Evolutionary conservation across 2,113 vertebrate species (phyloP), one percentile per base, ranked within the genome.

Genomic region (Austrofundulus limnaeus): DNA sequence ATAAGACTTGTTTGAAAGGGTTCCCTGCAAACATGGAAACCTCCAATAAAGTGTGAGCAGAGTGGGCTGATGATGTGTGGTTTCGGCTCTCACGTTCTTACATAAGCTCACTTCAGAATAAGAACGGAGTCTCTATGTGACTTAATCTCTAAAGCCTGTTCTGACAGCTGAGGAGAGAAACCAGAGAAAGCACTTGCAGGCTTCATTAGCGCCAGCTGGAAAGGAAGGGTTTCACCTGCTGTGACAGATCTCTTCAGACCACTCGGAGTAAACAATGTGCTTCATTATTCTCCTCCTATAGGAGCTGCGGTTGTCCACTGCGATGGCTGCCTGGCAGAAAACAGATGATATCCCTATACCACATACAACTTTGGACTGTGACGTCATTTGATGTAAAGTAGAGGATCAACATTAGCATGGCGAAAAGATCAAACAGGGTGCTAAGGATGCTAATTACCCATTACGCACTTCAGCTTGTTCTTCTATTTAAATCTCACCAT

Each of bases 131-230:
- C 54, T 67, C 48, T 47, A 1, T 60, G 61, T 48, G 76, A 81
- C 73, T 79, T 78, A 76, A 77, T 81, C 82, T 77, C 46, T 60
- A 72, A 85, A 80, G 71, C 73, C 51, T 67, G 57, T 50, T 61
- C 68, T 70, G 82, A 77, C 78, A 76, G 78, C 23, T 41, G 65
- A 79, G 78, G 73, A 2, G 60, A 61, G 67, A 63, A 78, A 70
- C 52, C 66, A 46, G 43, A 25, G 68, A 53, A 63, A 75, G 64
- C 57, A 74, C 75, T 75, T 34, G 61, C 67, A 79, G 66, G 66
- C 74, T 76, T 87, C 82, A 84, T 86, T 81, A 86, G 72, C 57
- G 60, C 38, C 68, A 77, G 63, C 73, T 50, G 59, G 50, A 77
- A 62, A 71, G 61, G 64, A 70, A 50, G 69, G 54, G 64, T 50